Evolutionary conservation across 2,113 vertebrate species (phyloP).

Genomic region (Haliaeetus leucogaster): DNA sequence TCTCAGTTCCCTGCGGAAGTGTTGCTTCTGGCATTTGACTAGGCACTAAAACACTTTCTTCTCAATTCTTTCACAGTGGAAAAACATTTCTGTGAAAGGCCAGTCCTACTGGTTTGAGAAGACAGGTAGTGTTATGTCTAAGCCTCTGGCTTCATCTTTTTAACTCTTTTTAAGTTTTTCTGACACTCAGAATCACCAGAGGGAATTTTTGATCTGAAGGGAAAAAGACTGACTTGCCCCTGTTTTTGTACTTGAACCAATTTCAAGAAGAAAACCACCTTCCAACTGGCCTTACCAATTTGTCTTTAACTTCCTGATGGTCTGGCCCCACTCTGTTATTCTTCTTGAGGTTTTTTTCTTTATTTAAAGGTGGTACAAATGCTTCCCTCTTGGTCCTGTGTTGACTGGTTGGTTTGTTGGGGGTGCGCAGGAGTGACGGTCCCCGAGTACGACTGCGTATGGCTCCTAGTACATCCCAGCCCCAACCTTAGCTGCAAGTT

Average conservation of each 20-base stretch:
- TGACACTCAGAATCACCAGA: neutral
- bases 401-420: neutral
- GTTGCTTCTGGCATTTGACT: neutral
- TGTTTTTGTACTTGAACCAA: neutral
- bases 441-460: rapidly evolving
- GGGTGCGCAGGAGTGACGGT: rapidly evolving
- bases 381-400: neutral
- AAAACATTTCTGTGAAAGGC: neutral
- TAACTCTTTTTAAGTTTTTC: neutral
- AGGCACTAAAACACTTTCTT: neutral
- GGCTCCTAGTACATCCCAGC: neutral
- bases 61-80: neutral
- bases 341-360: neutral
- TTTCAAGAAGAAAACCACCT: neutral
- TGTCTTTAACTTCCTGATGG: neutral
- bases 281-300: neutral
- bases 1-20: neutral
- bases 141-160: neutral
- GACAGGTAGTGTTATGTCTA: neutral
- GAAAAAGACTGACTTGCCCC: rapidly evolving
- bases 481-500: neutral
- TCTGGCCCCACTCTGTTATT: neutral
- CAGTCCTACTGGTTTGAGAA: neutral
- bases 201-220: neutral
- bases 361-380: neutral